These are phyloP conservation scores for Shinisaurus crocodilurus DNA, from an alignment of 2,113 vertebrate genomes.

Conservation along the genomic window DNA sequence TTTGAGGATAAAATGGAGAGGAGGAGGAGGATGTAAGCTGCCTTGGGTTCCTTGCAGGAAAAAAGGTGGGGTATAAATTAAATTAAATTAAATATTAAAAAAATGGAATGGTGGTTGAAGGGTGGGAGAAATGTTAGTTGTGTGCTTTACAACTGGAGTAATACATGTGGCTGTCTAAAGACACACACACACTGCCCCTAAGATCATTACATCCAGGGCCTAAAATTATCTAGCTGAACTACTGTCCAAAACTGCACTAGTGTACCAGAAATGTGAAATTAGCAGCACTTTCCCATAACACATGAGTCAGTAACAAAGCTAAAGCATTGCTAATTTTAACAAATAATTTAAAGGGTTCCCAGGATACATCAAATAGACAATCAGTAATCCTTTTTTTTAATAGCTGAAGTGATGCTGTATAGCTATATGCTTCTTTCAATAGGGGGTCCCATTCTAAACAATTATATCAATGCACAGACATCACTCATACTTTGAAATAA, in stretches of 20 bases:
- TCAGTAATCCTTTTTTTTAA: slow-evolving; percentile 13
- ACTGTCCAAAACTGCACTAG: slow-evolving; percentile 7
- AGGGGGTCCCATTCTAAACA: slow-evolving; percentile 41
- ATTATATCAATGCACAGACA: slow-evolving; percentile 12
- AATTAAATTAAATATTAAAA: no score
- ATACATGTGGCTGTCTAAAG: no score
- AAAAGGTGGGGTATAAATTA: no score
- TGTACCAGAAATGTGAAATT: not conserved
- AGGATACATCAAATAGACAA: not conserved
- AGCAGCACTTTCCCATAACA: slow-evolving; percentile 10
- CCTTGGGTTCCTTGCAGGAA: no score
- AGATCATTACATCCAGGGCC: no score
- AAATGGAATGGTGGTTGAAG: no score
- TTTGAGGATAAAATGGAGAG: no score
- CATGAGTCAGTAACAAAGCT: not conserved
- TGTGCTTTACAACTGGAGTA: no score
- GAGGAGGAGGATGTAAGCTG: no score
- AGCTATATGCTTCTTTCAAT: slow-evolving; percentile 10
- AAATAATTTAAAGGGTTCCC: slow-evolving; percentile 4
- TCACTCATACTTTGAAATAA: slow-evolving; percentile 2
- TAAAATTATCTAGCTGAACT: no score
- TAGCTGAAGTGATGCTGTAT: not conserved
- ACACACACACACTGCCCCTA: no score
- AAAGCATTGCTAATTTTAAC: not conserved
- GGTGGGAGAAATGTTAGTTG: no score